phyloP scores from a whole-genome alignment of 2,113 vertebrate genomes.

The Xiphorhynchus elegans region DNA sequence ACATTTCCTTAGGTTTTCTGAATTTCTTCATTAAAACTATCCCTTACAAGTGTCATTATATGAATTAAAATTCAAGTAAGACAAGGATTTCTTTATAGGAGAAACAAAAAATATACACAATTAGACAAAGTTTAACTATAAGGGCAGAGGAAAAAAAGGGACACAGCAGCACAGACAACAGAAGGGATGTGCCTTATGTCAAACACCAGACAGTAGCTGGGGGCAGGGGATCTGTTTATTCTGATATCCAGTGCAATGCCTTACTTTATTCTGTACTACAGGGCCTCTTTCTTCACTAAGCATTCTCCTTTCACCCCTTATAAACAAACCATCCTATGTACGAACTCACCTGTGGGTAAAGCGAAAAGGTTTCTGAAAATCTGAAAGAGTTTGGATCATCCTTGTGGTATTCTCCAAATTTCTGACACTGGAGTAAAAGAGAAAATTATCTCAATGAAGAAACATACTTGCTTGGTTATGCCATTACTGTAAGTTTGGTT shows the following conservation, averaged over 20 bases:
- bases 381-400: slow-evolving; percentile 97
- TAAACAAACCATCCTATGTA: background rate
- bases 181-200: background rate
- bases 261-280: background rate
- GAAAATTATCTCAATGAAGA: slow-evolving; percentile 3
- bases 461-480: background rate
- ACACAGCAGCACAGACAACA: background rate
- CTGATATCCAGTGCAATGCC: background rate
- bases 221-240: background rate
- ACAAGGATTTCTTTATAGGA: background rate
- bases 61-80: background rate
- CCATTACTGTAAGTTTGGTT: background rate
- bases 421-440: slow-evolving; percentile 88
- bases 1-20: background rate
- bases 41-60: background rate
- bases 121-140: background rate
- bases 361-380: slow-evolving; percentile 97
- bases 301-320: background rate
- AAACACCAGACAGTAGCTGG: background rate
- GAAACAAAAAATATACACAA: background rate
- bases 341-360: slow-evolving; percentile 92
- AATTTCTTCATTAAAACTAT: background rate
- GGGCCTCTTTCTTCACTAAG: background rate
- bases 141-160: background rate
- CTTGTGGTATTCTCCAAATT: slow-evolving; percentile 99